Base-by-base conservation (phyloP, 1,140 invertebrate species). In the Camponotus vicinus region DNA sequence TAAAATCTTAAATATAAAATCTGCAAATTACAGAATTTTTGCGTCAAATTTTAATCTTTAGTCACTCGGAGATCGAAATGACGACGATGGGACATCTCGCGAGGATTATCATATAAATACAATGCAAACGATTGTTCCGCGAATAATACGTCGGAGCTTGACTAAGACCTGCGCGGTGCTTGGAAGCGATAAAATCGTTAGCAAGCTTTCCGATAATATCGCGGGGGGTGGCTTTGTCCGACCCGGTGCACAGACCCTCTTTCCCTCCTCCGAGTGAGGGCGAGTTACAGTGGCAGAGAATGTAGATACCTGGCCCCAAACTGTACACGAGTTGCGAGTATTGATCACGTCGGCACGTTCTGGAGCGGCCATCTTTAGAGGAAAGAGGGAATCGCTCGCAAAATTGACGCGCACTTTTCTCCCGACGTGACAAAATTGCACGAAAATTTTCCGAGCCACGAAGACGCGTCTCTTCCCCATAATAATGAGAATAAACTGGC, bases 171-270 rank as follows among this genome's bases (percentile, higher is more conserved):
- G 32, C 61, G 66, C 69, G 27, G 1, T 45, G 49, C 45, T n/a
- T 5, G 15, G 3, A 2, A 15, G 21, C n/a, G 63, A 89, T 89
- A 89, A 89, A 89, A 89, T 89, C 88, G 77, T 89, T 89, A 89
- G 59, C 21, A 59, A 13, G 66, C 55, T 83, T 75, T 55, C 37
- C 52, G 32, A 61, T 52, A 52, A 52, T 89, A 70, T 57, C 78
- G n/a, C 64, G 40, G 55, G 40, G 55, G 45, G 37, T 73, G 61
- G 76, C 77, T 90, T 87, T 90, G 78, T 59, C 73, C 55, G 71
- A 15, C 34, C 21, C 64, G 3, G 18, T 59, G 40, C 82, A 32
- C 15, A 37, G 27, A 89, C 70, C 70, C 80, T 87, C 88, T 84
- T 84, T 79, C 45, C 73, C 75, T 89, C 85, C 69, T 87, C 69